Evolutionary conservation across 2,888 invertebrate species (phyloP).

Genomic region (Orthosia gracilis): DNA sequence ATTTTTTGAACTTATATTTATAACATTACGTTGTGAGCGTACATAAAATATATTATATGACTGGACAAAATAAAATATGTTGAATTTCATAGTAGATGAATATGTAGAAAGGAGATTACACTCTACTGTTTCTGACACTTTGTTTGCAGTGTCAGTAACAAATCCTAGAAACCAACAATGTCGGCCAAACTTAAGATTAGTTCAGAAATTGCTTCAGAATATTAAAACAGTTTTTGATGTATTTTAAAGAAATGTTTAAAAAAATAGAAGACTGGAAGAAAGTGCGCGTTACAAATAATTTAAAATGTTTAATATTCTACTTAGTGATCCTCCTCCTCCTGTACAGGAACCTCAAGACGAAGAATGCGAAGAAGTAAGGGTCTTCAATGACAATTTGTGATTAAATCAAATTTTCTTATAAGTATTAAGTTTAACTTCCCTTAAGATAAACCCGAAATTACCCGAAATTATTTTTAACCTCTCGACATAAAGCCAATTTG

Average conservation of each 20-base stretch:
- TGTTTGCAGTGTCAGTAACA: constrained; percentile 7
- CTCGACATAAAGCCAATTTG: too few species aligned
- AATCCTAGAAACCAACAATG: not conserved
- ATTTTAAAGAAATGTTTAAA: not conserved
- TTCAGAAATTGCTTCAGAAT: not conserved
- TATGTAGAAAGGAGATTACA: not conserved
- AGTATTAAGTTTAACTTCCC: too few species aligned
- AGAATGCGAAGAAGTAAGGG: not conserved
- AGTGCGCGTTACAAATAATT: not conserved
- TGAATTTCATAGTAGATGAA: not conserved
- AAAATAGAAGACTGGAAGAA: not conserved
- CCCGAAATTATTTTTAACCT: too few species aligned
- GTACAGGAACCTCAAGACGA: not conserved
- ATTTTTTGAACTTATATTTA: too few species aligned
- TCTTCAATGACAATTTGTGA: too few species aligned
- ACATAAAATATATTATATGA: too few species aligned
- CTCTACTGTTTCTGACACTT: not conserved
- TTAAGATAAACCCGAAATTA: too few species aligned
- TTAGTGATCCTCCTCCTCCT: not conserved
- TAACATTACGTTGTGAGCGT: too few species aligned
- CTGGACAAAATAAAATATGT: not conserved
- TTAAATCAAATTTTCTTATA: too few species aligned
- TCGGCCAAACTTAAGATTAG: not conserved
- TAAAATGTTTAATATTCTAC: not conserved
- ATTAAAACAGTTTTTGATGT: not conserved